Evolutionary conservation across 2,888 invertebrate genomes (phyloP), one percentile per base, ranked within the genome.

Genomic region (Eudasyphora cyanicolor): DNA sequence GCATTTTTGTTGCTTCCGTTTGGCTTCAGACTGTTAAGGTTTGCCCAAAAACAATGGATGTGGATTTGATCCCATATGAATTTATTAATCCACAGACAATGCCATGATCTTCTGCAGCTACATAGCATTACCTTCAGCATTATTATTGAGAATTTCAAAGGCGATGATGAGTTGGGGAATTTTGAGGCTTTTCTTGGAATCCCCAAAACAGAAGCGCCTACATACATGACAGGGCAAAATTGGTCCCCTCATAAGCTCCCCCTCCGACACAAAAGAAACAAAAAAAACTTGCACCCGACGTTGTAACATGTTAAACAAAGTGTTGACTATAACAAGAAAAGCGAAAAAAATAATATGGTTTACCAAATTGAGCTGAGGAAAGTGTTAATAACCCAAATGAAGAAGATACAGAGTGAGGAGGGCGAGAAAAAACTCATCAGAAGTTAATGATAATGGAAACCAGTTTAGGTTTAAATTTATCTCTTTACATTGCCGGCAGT

Each of bases 401-500:
- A 60, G 17, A 60, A 29, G 60, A 1, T 14, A 32, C 3, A 60
- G 60, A 27, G n/a, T 19, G n/a, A 29, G 19, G 54, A 14, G 17
- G 12, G 12, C 54, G 6, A 51, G 10, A 3, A 49, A 49, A 21
- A n/a, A n/a, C 29, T 10, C 38, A 17, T 19, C 29, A 60, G 60
- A 60, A 60, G 60, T 60, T 60, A 60, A 60, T 60, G 60, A 60
- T 14, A 60, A 29, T 29, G 60, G 17, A 60, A 60, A 60, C 60
- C 60, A 60, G 60, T 60, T 60, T 60, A 14, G 17, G 29, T 27
- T 29, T 29, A n/a, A n/a, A 6, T 60, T 57, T 14, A 24, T 60
- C 29, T 29, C 3, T 60, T 60, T 29, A 60, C 29, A 2, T 10
- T 29, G 7, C 14, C 2, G 27, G 4, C 5, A 2, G 27, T 57